A percentile compares a stretch with the other conserved stretches of the same genome.
Evolutionary conservation across 2,113 vertebrate genomes (phyloP).

Genomic region (Bostrychus sinensis): DNA sequence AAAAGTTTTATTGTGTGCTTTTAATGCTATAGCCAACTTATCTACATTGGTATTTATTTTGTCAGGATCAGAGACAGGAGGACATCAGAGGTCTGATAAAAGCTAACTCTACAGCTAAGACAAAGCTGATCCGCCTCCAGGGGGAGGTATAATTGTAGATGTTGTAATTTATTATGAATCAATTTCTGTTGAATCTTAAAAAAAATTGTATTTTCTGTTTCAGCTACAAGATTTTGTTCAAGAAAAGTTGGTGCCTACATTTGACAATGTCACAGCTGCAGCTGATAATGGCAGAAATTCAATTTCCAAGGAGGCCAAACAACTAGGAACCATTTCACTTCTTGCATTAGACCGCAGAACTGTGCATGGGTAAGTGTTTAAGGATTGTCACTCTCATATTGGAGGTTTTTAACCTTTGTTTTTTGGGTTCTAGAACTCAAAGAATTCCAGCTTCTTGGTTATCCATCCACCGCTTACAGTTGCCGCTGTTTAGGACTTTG

Average conservation of each 20-base stretch:
- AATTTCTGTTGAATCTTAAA: background rate
- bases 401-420: background rate
- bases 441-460: slow-evolving; percentile 71
- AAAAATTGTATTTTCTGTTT: slow-evolving; percentile 10
- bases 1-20: slow-evolving; percentile 3
- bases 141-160: slow-evolving; percentile 67
- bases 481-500: slow-evolving; percentile 61
- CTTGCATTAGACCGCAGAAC: slow-evolving; percentile 71
- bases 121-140: slow-evolving; percentile 66
- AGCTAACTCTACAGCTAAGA: slow-evolving; percentile 77
- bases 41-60: background rate
- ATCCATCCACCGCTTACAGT: slow-evolving; percentile 76
- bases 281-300: slow-evolving; percentile 64
- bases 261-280: slow-evolving; percentile 52
- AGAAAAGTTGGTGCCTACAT: slow-evolving; percentile 60
- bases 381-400: background rate
- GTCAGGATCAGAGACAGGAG: slow-evolving; percentile 78
- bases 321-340: slow-evolving; percentile 72
- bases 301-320: slow-evolving; percentile 74
- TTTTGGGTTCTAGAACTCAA: slow-evolving; percentile 48
- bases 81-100: slow-evolving; percentile 81
- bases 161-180: background rate
- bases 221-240: slow-evolving; percentile 73
- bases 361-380: slow-evolving; percentile 65
- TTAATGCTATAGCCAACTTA: background rate